A percentile compares a stretch with the other conserved stretches of the same genome.
Conservation (phyloP, 2,113 vertebrate genomes). For the Carassius auratus region DNA sequence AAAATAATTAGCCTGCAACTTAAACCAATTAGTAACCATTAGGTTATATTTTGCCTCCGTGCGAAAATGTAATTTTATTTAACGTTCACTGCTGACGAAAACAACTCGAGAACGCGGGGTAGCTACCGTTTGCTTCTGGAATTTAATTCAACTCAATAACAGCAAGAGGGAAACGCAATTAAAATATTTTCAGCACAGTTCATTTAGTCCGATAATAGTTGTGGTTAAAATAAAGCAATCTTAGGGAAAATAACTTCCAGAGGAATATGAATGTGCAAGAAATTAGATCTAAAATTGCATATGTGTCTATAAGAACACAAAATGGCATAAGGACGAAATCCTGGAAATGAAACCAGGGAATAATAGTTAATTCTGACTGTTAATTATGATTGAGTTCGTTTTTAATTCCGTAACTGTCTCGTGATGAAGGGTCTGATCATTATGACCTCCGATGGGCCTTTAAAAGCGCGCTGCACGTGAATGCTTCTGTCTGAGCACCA, state of each 20-base stretch:
- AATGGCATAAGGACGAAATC: not conserved
- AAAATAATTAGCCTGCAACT: slow-evolving; percentile 60
- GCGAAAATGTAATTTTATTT: slow-evolving; percentile 60
- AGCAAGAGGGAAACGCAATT: slow-evolving; percentile 54
- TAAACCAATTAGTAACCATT: slow-evolving; percentile 63
- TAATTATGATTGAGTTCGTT: slow-evolving; percentile 18
- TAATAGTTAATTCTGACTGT: slow-evolving; percentile 32
- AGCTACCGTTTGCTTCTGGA: slow-evolving; percentile 41
- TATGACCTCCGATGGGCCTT: slow-evolving; percentile 2
- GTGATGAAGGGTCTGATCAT: not conserved
- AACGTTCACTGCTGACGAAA: slow-evolving; percentile 56
- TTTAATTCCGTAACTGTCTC: slow-evolving; percentile 15
- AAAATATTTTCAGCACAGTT: slow-evolving; percentile 55
- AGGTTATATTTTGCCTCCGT: slow-evolving; percentile 52
- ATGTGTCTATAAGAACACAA: not conserved
- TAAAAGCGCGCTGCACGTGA: not conserved
- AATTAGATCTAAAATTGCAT: slow-evolving; percentile 45
- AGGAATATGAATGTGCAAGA: slow-evolving; percentile 42
- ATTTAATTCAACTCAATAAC: slow-evolving; percentile 60
- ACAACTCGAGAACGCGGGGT: slow-evolving; percentile 49
- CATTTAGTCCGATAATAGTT: slow-evolving; percentile 59
- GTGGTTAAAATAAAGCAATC: slow-evolving; percentile 50
- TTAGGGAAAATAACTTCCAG: slow-evolving; percentile 28
- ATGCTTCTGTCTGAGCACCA: too few relatives aligned
- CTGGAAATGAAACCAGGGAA: slow-evolving; percentile 19